Evolutionary conservation across 2,113 vertebrate genomes (phyloP).

Genomic region (Pangasianodon hypophthalmus): DNA sequence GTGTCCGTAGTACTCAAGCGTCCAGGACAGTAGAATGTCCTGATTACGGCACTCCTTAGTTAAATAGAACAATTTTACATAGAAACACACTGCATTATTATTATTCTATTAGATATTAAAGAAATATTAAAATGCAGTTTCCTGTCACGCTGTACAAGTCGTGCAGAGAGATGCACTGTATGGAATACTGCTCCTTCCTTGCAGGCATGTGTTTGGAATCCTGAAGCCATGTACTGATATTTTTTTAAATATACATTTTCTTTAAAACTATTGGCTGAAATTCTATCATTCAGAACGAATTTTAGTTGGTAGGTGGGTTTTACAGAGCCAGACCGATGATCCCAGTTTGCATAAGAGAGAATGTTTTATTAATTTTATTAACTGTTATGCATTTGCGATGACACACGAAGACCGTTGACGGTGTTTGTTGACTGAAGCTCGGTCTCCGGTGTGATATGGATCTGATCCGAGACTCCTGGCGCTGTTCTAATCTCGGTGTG

Average conservation of each 20-base stretch:
- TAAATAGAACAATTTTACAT: not conserved
- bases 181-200: not conserved
- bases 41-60: not conserved
- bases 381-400: not conserved
- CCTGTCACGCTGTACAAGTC: not conserved
- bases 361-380: no score
- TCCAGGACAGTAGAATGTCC: no score
- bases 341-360: not conserved
- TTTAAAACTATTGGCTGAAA: not conserved
- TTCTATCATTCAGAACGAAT: not conserved
- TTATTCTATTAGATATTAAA: not conserved
- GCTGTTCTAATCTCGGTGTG: slow-evolving; percentile 36
- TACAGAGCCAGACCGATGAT: not conserved
- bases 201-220: not conserved
- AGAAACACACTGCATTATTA: not conserved
- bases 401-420: not conserved
- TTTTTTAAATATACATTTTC: not conserved
- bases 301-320: not conserved
- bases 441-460: slow-evolving; percentile 1
- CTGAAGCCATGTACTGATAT: not conserved
- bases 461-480: slow-evolving; percentile 40
- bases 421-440: not conserved
- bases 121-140: not conserved
- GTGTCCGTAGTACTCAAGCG: not conserved
- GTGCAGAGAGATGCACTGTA: not conserved